These are phyloP conservation scores for Apotomis turbidana DNA, from an alignment of 2,888 invertebrate species.

Conservation along the genomic window DNA sequence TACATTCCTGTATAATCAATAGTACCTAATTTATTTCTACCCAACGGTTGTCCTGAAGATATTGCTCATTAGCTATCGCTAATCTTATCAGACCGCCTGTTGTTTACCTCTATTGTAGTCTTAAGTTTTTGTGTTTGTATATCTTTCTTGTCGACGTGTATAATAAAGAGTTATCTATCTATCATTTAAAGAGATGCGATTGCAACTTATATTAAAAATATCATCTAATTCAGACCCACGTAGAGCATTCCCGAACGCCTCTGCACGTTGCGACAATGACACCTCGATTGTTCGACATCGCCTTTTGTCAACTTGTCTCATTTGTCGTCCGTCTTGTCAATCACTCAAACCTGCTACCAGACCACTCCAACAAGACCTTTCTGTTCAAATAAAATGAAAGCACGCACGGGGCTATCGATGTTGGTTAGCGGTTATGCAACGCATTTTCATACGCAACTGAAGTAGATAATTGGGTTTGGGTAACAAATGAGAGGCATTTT, in stretches of 20 bases:
- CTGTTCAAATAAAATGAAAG: conserved; percentile 17
- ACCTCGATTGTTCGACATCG: conserved; percentile 47
- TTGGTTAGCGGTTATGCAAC: conserved; percentile 31
- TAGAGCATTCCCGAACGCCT: conserved; percentile 36
- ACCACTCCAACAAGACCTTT: conserved; percentile 37
- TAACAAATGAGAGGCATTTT: conserved; percentile 31
- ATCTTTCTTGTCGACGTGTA: too few relatives aligned
- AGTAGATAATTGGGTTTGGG: conserved; percentile 28
- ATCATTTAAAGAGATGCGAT: neutral
- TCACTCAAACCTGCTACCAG: conserved; percentile 45
- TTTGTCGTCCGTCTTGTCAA: conserved; percentile 55
- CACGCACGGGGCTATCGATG: neutral
- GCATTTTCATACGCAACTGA: conserved; percentile 29
- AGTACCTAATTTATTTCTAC: too few relatives aligned
- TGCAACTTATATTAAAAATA: conserved; percentile 6
- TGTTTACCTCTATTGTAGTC: too few relatives aligned
- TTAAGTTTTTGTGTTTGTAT: too few relatives aligned
- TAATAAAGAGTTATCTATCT: too few relatives aligned
- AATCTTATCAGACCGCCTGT: too few relatives aligned
- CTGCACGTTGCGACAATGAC: conserved; percentile 41
- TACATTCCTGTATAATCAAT: too few relatives aligned
- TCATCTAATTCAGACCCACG: conserved; percentile 15
- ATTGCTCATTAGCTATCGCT: too few relatives aligned
- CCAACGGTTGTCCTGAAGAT: too few relatives aligned
- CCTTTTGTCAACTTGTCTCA: conserved; percentile 50